These are phyloP conservation scores for Drosophila multiciliata DNA, from an alignment of 2,888 invertebrate species.

Conservation along the genomic window DNA sequence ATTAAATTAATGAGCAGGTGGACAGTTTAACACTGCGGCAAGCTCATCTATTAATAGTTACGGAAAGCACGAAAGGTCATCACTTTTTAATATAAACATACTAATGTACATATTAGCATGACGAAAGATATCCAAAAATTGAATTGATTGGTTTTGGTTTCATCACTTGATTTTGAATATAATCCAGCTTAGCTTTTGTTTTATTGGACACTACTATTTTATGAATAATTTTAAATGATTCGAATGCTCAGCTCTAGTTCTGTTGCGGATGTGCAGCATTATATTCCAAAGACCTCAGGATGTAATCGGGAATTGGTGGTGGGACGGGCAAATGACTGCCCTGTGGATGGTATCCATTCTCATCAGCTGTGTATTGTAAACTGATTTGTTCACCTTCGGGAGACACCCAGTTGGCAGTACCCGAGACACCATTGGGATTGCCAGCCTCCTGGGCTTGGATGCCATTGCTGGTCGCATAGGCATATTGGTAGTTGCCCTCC, in stretches of 20 bases:
- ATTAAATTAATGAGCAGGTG: slow-evolving; percentile 14
- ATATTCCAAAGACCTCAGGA: slow-evolving; percentile 86
- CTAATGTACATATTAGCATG: not conserved
- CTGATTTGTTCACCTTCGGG: slow-evolving; percentile 85
- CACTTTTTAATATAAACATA: not conserved
- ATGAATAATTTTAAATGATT: not conserved
- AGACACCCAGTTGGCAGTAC: slow-evolving; percentile 85
- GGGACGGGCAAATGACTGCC: slow-evolving; percentile 85
- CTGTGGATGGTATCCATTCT: slow-evolving; percentile 86
- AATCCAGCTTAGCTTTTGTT: slow-evolving; percentile 35
- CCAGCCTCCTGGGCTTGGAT: slow-evolving; percentile 87
- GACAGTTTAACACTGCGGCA: not conserved
- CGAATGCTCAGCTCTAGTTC: not conserved
- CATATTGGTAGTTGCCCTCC: slow-evolving; percentile 84
- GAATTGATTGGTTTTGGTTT: slow-evolving; percentile 3
- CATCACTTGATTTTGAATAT: slow-evolving; percentile 19
- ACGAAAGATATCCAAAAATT: slow-evolving; percentile 1
- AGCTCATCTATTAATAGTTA: not conserved
- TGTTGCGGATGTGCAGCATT: slow-evolving; percentile 83
- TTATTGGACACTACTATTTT: slow-evolving; percentile 35
- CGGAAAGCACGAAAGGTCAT: slow-evolving; percentile 1
- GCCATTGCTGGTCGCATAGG: slow-evolving; percentile 87
- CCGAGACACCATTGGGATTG: slow-evolving; percentile 86
- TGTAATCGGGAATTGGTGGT: slow-evolving; percentile 86
- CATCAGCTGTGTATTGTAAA: slow-evolving; percentile 86